Evolutionary conservation across 2,888 invertebrate genomes (phyloP).

Genomic region (Xestia rhomboidea): DNA sequence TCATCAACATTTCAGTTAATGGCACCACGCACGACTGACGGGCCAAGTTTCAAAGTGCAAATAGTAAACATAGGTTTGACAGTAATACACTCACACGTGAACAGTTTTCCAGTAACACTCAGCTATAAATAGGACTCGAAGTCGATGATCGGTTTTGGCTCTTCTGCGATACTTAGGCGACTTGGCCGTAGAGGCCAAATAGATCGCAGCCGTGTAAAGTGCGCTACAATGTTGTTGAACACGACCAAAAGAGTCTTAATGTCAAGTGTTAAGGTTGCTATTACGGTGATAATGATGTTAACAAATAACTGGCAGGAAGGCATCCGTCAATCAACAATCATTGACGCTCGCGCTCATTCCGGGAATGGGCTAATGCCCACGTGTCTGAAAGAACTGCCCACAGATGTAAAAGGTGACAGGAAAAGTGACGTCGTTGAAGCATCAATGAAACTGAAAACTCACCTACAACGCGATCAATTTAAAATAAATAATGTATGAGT

Average conservation of each 20-base stretch:
- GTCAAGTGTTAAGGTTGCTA: conserved; percentile 69
- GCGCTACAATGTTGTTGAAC: conserved; percentile 64
- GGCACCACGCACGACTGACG: conserved; percentile 24
- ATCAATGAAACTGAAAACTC: conserved; percentile 66
- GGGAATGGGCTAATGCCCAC: conserved; percentile 78
- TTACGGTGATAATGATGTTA: conserved; percentile 65
- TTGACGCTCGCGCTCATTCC: conserved; percentile 80
- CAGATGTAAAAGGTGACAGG: conserved; percentile 68
- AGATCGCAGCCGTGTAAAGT: conserved; percentile 76
- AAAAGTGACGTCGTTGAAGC: conserved; percentile 67
- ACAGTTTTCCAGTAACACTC: conserved; percentile 58
- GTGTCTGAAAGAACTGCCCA: conserved; percentile 69
- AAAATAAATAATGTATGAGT: conserved; percentile 61
- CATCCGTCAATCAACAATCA: conserved; percentile 84
- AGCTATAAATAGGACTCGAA: conserved; percentile 68
- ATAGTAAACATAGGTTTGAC: conserved; percentile 58
- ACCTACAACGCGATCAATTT: conserved; percentile 15
- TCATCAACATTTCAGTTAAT: conserved; percentile 64
- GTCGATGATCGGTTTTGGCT: conserved; percentile 81
- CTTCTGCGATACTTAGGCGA: conserved; percentile 75
- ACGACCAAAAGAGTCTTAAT: conserved; percentile 65
- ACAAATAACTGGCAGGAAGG: conserved; percentile 81
- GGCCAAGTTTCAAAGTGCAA: conserved; percentile 65
- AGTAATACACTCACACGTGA: conserved; percentile 43
- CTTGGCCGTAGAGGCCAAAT: conserved; percentile 74